phyloP scores from a whole-genome alignment of 2,797 vertebrate species.

The Cacajao melanocephalus region DNA sequence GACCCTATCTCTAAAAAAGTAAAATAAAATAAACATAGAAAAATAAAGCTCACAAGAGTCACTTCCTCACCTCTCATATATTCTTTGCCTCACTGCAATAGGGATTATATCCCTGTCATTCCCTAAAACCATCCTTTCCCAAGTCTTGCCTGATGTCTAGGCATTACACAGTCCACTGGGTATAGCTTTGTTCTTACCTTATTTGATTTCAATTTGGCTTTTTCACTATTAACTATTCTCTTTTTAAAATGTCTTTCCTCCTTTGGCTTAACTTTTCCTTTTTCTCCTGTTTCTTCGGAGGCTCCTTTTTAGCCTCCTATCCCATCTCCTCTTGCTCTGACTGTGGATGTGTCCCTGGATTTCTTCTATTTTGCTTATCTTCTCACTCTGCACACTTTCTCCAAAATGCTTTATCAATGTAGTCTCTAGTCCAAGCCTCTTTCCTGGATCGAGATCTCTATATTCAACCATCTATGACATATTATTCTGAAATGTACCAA shows the following conservation, averaged over 20 bases:
- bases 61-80: neutral
- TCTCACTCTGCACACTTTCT: neutral
- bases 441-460: neutral
- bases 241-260: neutral
- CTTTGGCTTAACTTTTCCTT: neutral
- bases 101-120: neutral
- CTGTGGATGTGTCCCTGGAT: neutral
- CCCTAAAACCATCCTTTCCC: neutral
- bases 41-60: neutral
- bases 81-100: neutral
- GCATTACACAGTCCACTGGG: rapidly evolving
- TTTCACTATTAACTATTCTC: neutral
- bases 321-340: neutral
- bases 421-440: neutral
- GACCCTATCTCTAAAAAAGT: neutral
- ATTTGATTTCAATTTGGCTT: neutral
- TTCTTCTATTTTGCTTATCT: neutral
- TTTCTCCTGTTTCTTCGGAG: neutral
- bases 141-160: neutral
- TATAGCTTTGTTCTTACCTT: neutral
- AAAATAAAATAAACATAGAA: neutral
- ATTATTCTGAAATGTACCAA: neutral
- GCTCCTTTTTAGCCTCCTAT: neutral
- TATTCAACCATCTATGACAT: neutral
- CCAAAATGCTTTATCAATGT: neutral